These are phyloP conservation scores for Carassius gibelio DNA, from an alignment of 2,113 vertebrate genomes.

Conservation along the genomic window DNA sequence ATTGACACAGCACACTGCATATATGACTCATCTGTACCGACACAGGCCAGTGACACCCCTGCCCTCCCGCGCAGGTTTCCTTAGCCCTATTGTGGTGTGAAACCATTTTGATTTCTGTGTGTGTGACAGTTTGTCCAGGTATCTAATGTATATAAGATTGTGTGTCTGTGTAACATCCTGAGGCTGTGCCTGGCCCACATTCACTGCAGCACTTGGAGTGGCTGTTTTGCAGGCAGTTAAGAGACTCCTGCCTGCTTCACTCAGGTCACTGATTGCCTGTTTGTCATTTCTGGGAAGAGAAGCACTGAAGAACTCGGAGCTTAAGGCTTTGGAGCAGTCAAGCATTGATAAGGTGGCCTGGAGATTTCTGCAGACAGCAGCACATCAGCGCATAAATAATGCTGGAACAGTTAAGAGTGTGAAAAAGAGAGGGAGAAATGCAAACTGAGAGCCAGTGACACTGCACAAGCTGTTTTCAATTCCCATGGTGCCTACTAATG, in stretches of 20 bases:
- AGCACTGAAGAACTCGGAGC: not conserved
- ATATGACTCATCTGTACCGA: slow-evolving; percentile 64
- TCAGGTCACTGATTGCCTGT: slow-evolving; percentile 24
- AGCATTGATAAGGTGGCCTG: slow-evolving; percentile 6
- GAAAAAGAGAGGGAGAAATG: slow-evolving; percentile 1
- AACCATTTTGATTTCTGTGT: slow-evolving; percentile 19
- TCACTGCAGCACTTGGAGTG: slow-evolving; percentile 14
- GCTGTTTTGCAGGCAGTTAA: not conserved
- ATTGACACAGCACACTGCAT: slow-evolving; percentile 56
- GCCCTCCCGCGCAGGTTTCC: slow-evolving; percentile 52
- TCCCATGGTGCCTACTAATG: not conserved
- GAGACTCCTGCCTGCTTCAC: slow-evolving; percentile 36
- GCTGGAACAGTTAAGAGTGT: not conserved
- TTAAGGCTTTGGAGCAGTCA: not conserved
- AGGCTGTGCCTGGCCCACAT: slow-evolving; percentile 51
- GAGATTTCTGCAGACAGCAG: not conserved
- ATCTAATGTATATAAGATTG: not conserved
- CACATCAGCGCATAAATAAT: slow-evolving; percentile 1
- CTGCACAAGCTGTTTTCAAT: not conserved
- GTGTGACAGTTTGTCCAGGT: slow-evolving; percentile 3
- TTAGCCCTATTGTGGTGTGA: not conserved
- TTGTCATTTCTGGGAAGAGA: not conserved
- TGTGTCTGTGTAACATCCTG: slow-evolving; percentile 29
- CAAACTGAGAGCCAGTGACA: slow-evolving; percentile 5
- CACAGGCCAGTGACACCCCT: slow-evolving; percentile 53